Conservation (phyloP, 2,888 invertebrate species). For the Stenodema calcarata region DNA sequence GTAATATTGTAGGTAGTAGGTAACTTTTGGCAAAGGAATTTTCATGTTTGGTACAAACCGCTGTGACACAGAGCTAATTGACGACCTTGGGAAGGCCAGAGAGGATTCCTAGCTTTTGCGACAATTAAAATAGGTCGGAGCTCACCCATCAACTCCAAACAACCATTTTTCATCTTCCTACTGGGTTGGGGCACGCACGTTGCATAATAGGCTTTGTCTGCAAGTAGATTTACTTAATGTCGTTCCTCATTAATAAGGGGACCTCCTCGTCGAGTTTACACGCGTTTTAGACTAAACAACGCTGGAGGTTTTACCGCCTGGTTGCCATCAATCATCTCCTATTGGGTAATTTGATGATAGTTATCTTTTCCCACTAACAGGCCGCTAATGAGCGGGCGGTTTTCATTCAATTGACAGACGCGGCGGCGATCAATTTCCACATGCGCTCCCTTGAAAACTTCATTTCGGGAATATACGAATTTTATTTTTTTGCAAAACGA, state of each 20-base stretch:
- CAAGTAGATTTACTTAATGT: constrained; percentile 51
- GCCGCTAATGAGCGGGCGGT: constrained; percentile 9
- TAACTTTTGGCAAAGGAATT: too few relatives aligned
- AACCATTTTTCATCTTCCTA: constrained; percentile 46
- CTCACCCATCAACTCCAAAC: constrained; percentile 37
- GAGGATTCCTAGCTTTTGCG: neutral
- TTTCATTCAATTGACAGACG: neutral
- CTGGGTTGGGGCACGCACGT: constrained; percentile 11
- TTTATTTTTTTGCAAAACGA: neutral
- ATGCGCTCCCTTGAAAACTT: neutral
- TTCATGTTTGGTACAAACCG: too few relatives aligned
- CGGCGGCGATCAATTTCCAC: neutral
- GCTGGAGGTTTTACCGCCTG: constrained; percentile 26
- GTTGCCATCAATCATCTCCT: constrained; percentile 33
- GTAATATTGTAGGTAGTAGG: too few relatives aligned
- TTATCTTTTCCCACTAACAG: constrained; percentile 12
- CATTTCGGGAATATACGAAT: neutral
- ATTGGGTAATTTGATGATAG: constrained; percentile 35
- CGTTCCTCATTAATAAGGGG: constrained; percentile 44
- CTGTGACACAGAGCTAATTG: neutral
- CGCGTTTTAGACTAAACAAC: constrained; percentile 32
- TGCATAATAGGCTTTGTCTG: constrained; percentile 50
- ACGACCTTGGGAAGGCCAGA: neutral
- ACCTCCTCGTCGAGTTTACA: constrained; percentile 42
- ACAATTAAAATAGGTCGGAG: constrained; percentile 23